Evolutionary conservation across 2,797 vertebrate species (phyloP).

Genomic region (Vultur gryphus): DNA sequence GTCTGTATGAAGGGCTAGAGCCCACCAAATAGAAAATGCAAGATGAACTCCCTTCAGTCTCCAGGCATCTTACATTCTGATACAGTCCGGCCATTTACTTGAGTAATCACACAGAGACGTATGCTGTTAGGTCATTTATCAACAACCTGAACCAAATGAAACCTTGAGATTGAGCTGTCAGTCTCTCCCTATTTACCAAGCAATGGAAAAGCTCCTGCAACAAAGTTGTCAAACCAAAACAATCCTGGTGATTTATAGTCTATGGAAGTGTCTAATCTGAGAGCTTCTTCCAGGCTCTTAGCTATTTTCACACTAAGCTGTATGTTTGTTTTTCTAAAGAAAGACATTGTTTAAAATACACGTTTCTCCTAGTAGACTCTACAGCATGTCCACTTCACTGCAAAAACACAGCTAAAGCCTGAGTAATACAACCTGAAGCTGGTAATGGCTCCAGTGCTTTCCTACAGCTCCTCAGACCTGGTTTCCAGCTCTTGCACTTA

Average conservation of each 20-base stretch:
- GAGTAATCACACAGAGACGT: neutral
- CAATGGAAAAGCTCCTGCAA: neutral
- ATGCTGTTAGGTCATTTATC: neutral
- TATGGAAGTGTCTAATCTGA: neutral
- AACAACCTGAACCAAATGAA: neutral
- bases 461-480: neutral
- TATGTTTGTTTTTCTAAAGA: neutral
- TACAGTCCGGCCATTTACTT: neutral
- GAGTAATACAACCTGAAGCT: neutral
- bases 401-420: neutral
- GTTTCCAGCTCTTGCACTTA: neutral
- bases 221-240: neutral
- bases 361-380: neutral
- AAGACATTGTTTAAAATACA: neutral
- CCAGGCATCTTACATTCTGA: neutral
- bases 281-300: neutral
- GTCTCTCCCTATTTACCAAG: neutral
- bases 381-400: rapidly evolving
- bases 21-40: neutral
- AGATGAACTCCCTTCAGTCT: neutral
- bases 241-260: neutral
- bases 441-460: neutral
- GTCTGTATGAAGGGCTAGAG: neutral
- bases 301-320: neutral
- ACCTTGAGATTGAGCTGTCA: neutral